A percentile compares a stretch with the other conserved stretches of the same genome.
These are phyloP conservation scores for Drosophila funebris DNA, from an alignment of 1,140 invertebrate species.

Conservation along the genomic window DNA sequence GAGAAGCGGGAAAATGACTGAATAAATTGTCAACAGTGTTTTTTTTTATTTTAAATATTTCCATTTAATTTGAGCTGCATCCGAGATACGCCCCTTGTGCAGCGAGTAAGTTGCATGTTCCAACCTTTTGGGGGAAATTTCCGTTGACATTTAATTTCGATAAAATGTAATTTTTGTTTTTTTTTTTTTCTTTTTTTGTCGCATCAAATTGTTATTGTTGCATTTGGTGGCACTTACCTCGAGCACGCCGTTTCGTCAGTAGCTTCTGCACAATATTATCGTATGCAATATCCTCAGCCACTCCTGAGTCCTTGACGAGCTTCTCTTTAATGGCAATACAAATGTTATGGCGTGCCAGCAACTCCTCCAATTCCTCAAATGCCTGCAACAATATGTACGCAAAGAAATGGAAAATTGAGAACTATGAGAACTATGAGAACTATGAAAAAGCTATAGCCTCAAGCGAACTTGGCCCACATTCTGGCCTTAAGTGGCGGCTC, in stretches of 20 bases:
- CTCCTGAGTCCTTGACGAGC: slow-evolving; percentile 97
- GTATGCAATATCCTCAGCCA: slow-evolving; percentile 93
- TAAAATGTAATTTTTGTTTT: too few species aligned
- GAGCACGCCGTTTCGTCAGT: slow-evolving; percentile 92
- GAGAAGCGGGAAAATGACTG: not conserved
- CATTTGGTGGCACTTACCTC: slow-evolving; percentile 87
- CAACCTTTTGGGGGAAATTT: slow-evolving; percentile 16
- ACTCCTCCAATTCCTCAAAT: slow-evolving; percentile 95
- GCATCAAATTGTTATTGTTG: not conserved
- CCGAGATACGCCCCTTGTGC: slow-evolving; percentile 1
- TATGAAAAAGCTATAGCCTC: not conserved
- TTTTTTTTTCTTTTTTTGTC: slow-evolving; percentile 19
- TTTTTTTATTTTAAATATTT: slow-evolving; percentile 52
- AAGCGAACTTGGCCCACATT: not conserved
- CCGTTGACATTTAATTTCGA: slow-evolving; percentile 56
- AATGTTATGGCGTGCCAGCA: slow-evolving; percentile 91
- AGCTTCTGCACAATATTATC: slow-evolving; percentile 94
- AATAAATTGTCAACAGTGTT: slow-evolving; percentile 6
- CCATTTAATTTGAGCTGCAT: slow-evolving; percentile 60
- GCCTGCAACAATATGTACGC: slow-evolving; percentile 87
- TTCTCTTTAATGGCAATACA: slow-evolving; percentile 97
- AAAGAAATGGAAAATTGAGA: slow-evolving; percentile 24
- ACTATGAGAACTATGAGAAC: not conserved
- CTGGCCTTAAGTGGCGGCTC: not conserved
- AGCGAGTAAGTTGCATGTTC: not conserved